Evolutionary conservation across 2,888 invertebrate species (phyloP).

Genomic region (Yponomeuta cagnagella): DNA sequence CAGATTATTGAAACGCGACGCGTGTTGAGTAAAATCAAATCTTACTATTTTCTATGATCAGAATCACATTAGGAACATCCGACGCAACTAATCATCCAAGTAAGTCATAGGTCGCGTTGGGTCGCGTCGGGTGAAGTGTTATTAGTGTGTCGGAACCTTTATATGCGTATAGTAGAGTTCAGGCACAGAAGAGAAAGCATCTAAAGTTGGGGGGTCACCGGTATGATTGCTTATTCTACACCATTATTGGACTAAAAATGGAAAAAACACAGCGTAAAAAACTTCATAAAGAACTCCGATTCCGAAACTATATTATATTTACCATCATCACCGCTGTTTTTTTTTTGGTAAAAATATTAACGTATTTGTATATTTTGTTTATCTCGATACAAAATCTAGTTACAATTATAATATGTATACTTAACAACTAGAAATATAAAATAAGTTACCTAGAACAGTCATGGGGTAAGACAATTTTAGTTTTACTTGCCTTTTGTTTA

Average conservation of each 20-base stretch:
- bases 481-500: slow-evolving; percentile 19
- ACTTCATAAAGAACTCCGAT: neutral
- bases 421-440: slow-evolving; percentile 2
- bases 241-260: neutral
- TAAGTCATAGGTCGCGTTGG: no score
- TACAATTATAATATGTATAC: slow-evolving; percentile 27
- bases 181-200: no score
- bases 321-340: neutral
- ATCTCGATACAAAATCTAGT: slow-evolving; percentile 65
- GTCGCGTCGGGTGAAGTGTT: no score
- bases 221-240: no score
- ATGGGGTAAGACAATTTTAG: slow-evolving; percentile 13
- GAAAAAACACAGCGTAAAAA: neutral
- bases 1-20: no score
- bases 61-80: no score
- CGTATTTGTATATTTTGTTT: slow-evolving; percentile 60
- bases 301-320: neutral
- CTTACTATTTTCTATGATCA: no score
- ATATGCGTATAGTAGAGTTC: no score
- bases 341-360: slow-evolving; percentile 37
- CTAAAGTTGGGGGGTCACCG: no score
- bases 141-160: no score
- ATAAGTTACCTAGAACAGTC: slow-evolving; percentile 7
- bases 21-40: no score
- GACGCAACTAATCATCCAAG: no score